Evolutionary conservation across 2,113 vertebrate species (phyloP).

Genomic region (Chinchilla lanigera): DNA sequence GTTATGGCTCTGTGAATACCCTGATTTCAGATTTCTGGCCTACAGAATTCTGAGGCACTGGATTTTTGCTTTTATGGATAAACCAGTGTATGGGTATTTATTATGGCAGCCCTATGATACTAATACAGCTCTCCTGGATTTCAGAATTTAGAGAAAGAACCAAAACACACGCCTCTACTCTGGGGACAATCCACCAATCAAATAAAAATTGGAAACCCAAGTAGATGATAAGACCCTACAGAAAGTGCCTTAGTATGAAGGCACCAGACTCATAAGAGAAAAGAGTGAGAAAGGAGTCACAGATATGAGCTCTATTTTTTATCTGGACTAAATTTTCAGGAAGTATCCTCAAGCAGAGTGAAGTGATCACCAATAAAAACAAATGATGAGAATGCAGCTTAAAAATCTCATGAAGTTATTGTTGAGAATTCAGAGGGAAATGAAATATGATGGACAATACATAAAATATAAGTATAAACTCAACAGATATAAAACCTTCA

Average conservation of each 20-base stretch:
- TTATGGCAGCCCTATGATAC: background rate
- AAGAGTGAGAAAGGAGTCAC: background rate
- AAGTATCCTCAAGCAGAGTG: background rate
- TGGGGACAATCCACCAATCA: background rate
- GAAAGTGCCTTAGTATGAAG: background rate
- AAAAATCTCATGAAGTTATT: background rate
- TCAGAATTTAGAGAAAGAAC: background rate
- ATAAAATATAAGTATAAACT: background rate
- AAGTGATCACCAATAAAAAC: background rate
- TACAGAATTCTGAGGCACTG: background rate
- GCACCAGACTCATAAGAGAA: background rate
- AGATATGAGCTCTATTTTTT: no score
- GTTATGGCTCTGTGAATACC: background rate
- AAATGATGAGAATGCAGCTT: background rate
- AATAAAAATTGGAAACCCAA: background rate
- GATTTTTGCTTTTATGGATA: background rate
- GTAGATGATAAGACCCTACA: background rate
- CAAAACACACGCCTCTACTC: background rate
- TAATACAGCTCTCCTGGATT: background rate
- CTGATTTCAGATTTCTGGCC: background rate
- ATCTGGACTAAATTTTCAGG: background rate
- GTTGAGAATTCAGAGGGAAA: background rate
- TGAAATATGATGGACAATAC: background rate
- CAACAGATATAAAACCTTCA: background rate
- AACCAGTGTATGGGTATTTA: background rate